phyloP scores from a whole-genome alignment of 2,797 vertebrate species.

The Enteromius paludinosus region DNA sequence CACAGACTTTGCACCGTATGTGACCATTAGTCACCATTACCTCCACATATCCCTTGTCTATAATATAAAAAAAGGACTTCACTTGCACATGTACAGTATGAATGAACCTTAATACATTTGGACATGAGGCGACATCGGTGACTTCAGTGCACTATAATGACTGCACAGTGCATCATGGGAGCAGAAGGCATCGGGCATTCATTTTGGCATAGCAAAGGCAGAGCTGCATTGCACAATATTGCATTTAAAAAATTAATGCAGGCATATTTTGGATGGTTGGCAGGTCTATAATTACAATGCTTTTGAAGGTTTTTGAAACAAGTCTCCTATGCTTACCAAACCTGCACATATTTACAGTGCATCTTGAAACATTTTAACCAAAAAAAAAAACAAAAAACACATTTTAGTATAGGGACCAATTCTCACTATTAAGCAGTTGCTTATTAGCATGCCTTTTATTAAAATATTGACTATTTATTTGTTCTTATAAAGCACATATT shows the following conservation, averaged over 20 bases:
- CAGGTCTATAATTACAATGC: no score
- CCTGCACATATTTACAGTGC: background rate
- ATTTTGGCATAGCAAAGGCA: background rate
- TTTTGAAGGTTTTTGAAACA: background rate
- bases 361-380: background rate
- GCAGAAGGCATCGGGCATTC: no score
- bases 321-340: background rate
- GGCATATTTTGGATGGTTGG: background rate
- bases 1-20: constrained; percentile 7
- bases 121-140: background rate
- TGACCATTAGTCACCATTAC: constrained; percentile 31
- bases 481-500: no score
- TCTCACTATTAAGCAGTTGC: no score
- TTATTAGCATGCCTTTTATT: no score
- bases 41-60: background rate
- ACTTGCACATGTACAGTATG: background rate
- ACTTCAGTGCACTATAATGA: background rate
- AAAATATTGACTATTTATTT: no score
- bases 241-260: background rate
- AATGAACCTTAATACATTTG: background rate
- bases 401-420: no score
- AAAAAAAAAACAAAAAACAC: background rate
- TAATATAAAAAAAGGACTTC: background rate
- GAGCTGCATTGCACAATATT: background rate
- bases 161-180: background rate